Base-by-base conservation (phyloP, 1,140 invertebrate species). In the Anadara kagoshimensis region DNA sequence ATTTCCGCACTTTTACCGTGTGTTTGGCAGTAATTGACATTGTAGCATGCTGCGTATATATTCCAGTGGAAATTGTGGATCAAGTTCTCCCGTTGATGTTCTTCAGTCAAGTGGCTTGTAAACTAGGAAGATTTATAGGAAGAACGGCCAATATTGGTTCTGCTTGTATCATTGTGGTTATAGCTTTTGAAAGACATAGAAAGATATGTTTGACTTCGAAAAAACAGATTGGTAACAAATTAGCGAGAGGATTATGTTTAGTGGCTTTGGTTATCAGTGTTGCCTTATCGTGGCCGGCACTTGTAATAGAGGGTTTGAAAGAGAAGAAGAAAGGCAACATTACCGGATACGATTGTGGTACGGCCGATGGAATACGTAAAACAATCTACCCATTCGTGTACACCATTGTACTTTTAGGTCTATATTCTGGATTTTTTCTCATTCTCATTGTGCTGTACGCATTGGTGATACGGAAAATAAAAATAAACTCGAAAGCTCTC, bases 31-130 rank as follows among this genome's bases (percentile, higher is more conserved):
- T 63, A 0, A 51, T 70, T 18, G 69, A 70, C n/a, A 45, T 70
- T 18, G 26, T 62, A 44, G 59, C 58, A 2, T 70, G 69, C 61
- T 63, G 69, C 24, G 54, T 70, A n/a, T 54, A 49, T n/a, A 70
- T 70, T 58, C 69, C 69, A n/a, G 51, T 56, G 24, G 69, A 70
- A 44, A 51, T 70, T 22, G 58, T 51, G 16, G 69, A 70, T 59
- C 51, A 63, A 18, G 36, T 51, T 20, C 56, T 51, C 18, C 69
- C 69, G 10, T 70, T 56, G 20, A 54, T 70, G 59, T 70, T 70
- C 54, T 62, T 56, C 59, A 63, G 49, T 41, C 49, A 70, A 18
- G 51, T 36, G 4, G 45, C 56, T 16, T 70, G 69, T 20, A 61
- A 70, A 43, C 20, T 70, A 18, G 47, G 49, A 12, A 44, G 69